Evolutionary conservation across 2,888 invertebrate genomes (phyloP), one percentile per base, ranked within the genome.

Genomic region (Drosophila nr. fundita): DNA sequence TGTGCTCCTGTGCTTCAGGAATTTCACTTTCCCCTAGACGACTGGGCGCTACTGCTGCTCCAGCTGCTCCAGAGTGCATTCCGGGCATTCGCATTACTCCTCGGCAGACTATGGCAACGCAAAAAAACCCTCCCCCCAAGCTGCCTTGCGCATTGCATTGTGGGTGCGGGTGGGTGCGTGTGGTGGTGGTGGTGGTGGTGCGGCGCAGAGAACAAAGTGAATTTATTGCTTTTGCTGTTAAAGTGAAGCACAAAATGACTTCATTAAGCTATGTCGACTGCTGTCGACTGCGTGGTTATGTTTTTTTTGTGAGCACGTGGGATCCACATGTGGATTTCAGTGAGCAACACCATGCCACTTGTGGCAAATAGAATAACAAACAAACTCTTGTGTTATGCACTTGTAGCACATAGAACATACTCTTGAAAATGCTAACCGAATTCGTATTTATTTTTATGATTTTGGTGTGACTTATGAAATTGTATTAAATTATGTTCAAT

Each of bases 201-300:
- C 66, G 68, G 30, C 40, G 55, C 29, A 49, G 40, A 50, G 63
- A 62, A 66, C 42, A 78, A 78, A 78, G 76, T 82, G 74, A 89
- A 86, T 86, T 89, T 86, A 86, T 86, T 87, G 86, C 89, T 76
- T 72, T 80, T 73, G 72, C 78, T 73, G 82, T 73, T 78, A 80
- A 84, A 82, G 87, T 82, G 80, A 86, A 86, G 87, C 83, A 87
- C 83, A 87, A 89, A 86, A 85, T 83, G 89, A 89, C 85, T 84
- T 86, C 89, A 89, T 86, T 89, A 89, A 85, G 86, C 83, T 77
- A 87, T 89, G 85, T 87, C 82, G 80, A 73, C 68, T 36, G 36
- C 54, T 72, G 32, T 32, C 32, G 32, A 11, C 54, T 70, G 59
- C 38, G 57, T 68, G 68, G 27, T n/a, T 55, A 24, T 24, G 53